phyloP scores from a whole-genome alignment of 1,140 invertebrate species.

The Plutomurus gul region DNA sequence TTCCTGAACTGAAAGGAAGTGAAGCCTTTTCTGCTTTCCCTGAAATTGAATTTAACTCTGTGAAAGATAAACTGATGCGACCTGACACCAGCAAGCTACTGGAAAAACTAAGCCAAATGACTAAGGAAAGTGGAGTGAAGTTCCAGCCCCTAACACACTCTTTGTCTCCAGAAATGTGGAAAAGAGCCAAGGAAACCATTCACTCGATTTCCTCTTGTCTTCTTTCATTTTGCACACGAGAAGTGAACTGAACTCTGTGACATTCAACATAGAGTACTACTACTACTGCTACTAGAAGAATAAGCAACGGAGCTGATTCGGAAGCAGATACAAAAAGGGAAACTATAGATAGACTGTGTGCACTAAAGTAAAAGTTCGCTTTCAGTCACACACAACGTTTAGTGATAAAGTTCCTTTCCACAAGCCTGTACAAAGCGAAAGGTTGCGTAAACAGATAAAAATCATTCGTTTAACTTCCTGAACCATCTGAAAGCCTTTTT shows the following conservation, averaged over 20 bases:
- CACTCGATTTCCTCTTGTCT: not conserved
- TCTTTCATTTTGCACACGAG: constrained; percentile 1
- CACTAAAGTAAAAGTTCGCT: too few relatives aligned
- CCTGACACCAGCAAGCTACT: not conserved
- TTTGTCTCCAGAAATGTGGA: not conserved
- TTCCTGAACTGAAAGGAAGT: too few relatives aligned
- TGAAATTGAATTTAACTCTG: not conserved
- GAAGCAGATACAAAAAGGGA: too few relatives aligned
- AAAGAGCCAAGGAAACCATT: not conserved
- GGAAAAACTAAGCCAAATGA: too few relatives aligned
- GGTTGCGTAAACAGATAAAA: constrained; percentile 16
- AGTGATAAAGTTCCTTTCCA: constrained; percentile 5
- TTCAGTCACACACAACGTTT: too few relatives aligned
- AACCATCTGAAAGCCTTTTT: constrained; percentile 4
- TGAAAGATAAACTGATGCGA: not conserved
- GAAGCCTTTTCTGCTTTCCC: not conserved
- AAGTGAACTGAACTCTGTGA: not conserved
- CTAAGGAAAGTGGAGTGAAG: too few relatives aligned
- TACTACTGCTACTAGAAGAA: too few relatives aligned
- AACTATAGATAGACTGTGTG: too few relatives aligned
- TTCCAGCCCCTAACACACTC: too few relatives aligned
- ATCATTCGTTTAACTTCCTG: not conserved
- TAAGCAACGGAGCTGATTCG: too few relatives aligned
- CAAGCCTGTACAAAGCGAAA: not conserved
- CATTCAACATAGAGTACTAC: too few relatives aligned